phyloP scores from a whole-genome alignment of 2,797 vertebrate genomes.

The Argya squamiceps region DNA sequence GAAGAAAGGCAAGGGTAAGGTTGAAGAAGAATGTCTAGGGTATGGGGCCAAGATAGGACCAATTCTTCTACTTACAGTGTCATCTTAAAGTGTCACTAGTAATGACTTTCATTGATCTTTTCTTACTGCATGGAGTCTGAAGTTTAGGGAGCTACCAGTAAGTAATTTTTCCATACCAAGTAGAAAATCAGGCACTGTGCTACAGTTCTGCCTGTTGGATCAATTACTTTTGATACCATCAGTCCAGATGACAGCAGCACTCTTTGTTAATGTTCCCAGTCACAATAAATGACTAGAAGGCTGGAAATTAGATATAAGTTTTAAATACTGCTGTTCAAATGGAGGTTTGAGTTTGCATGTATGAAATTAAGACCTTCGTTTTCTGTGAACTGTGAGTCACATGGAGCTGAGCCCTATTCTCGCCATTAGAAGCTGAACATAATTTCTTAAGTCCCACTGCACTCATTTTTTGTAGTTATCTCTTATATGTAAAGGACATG shows the following conservation, averaged over 20 bases:
- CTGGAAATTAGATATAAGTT: background rate
- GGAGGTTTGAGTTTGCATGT: background rate
- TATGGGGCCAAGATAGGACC: background rate
- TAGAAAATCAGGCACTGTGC: background rate
- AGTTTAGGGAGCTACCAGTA: background rate
- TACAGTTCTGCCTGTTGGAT: background rate
- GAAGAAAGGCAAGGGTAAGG: background rate
- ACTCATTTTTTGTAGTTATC: background rate
- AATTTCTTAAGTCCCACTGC: slow-evolving; percentile 17
- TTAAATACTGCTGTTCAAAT: background rate
- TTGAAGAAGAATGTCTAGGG: background rate
- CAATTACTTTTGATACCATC: background rate
- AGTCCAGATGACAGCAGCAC: background rate
- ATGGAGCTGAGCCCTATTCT: background rate
- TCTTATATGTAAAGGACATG: slow-evolving; percentile 34
- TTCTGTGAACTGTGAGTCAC: background rate
- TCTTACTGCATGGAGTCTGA: background rate
- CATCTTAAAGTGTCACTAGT: background rate
- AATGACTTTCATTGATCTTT: background rate
- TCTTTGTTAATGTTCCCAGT: background rate
- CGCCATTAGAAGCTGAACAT: background rate
- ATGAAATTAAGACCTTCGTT: background rate
- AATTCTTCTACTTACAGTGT: background rate
- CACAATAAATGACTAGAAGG: background rate
- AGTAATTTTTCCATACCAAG: background rate